phyloP scores from a whole-genome alignment of 2,888 invertebrate genomes.

The Drosophila kuntzei region DNA sequence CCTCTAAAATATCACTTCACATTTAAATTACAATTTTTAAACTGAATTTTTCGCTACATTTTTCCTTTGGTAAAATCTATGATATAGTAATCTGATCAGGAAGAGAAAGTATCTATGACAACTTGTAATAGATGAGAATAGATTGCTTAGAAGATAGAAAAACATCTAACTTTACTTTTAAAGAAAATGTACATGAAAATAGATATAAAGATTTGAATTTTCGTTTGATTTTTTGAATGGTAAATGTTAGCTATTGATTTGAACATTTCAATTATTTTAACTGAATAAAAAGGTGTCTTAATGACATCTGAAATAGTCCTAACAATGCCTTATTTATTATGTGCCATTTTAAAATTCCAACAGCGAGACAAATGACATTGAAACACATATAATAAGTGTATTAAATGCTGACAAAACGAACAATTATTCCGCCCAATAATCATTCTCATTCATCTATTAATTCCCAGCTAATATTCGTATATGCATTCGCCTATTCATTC shows the following conservation, averaged over 20 bases:
- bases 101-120: not conserved
- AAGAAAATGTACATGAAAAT: too few relatives aligned
- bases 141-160: too few relatives aligned
- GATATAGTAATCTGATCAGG: not conserved
- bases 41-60: not conserved
- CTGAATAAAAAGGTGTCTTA: too few relatives aligned
- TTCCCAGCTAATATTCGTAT: slow-evolving; percentile 7
- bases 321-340: too few relatives aligned
- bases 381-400: not conserved
- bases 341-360: not conserved
- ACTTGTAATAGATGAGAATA: too few relatives aligned
- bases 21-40: not conserved
- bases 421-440: not conserved
- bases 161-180: too few relatives aligned
- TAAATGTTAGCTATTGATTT: too few relatives aligned
- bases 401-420: slow-evolving; percentile 3
- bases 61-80: not conserved
- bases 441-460: not conserved
- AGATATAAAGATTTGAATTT: too few relatives aligned
- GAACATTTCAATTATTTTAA: too few relatives aligned
- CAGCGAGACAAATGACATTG: not conserved
- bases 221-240: too few relatives aligned
- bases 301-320: too few relatives aligned
- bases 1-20: not conserved
- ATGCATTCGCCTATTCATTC: not conserved